Base-by-base conservation (phyloP, 2,888 invertebrate genomes). In the Crioceris asparagi region DNA sequence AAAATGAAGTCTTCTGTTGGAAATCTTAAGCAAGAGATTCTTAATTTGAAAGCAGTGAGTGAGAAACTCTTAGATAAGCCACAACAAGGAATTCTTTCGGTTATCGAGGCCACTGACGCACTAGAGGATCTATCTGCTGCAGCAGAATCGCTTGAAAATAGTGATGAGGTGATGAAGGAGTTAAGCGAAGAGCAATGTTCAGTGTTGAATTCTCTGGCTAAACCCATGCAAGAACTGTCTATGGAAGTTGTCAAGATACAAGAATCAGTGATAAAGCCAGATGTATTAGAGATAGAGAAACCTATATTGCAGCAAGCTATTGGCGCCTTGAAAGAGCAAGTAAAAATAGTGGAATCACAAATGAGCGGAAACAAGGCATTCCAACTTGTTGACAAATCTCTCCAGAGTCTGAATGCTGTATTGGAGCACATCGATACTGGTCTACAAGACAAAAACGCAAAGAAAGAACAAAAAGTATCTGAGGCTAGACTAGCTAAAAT, bases 51-150 rank as follows among this genome's bases (percentile, higher is more conserved):
- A n/a, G 32, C 44, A 16, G 41, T 42, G 14, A n/a, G 48, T 14
- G 31, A 45, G 19, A 41, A 42, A n/a, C n/a, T 45, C 3, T 3
- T 19, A 3, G 10, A 39, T 11, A 19, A 26, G 14, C 40, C 52
- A 2, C 49, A 52, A 39, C 42, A 51, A 38, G 56, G 49, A 6
- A 26, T 54, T 19, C 11, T 50, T 16, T 44, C 46, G 17, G 29
- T 52, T 29, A 19, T 45, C 11, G 46, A 50, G 34, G 29, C 53
- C 17, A 35, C 32, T 15, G 33, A 38, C 33, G 26, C 43, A 3
- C 17, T 44, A n/a, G 11, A 12, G 4, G 33, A 26, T 10, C 29
- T 40, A 3, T 33, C 27, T 5, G 25, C 25, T 17, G 26, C 36
- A 14, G 16, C 12, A 14, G n/a, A 12, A 23, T 8, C 23, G 11